Evolutionary conservation across 2,113 vertebrate genomes (phyloP), one percentile per base, ranked within the genome.

Genomic region (Pomatostomus ruficeps): DNA sequence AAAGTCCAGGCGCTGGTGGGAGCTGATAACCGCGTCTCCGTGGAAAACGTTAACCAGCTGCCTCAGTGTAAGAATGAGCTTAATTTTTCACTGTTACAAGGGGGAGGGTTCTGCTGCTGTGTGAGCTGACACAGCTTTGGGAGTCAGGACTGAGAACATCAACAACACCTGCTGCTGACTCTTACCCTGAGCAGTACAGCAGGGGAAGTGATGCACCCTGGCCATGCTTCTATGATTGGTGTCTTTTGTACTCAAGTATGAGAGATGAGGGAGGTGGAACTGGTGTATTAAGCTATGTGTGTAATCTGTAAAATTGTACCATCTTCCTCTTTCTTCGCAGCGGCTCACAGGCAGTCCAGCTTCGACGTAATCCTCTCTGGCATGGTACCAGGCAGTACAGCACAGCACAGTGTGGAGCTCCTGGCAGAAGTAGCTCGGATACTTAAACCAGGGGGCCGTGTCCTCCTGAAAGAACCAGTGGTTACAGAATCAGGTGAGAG

Each of bases 401-500:
- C 76, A 1, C 38, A 98, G 94, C 99, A 99, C 98, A 98, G 92
- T 5, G 43, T 97, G 1, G 98, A 99, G 58, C 59, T 97, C 6
- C 96, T 99, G 85, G 99, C 97, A 5, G 99, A 99, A 89, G 97
- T 99, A 38, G 99, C 98, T 90, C 98, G 98, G 66, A 97, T 99
- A 59, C 98, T 99, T 23, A 99, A 98, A 84, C 99, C 99, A 1
- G 99, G 98, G 1, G 99, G 99, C 12, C 98, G 96, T 48, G 92
- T 99, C 24, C 85, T 99, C 51, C 97, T 99, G 76, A 98, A 98
- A 38, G 99, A 99, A 79, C 98, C 97, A 0, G 97, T 99, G n/a
- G 97, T 98, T 72, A 84, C 94, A 6, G 83, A 89, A 85, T 93
- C 98, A 96, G 98, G 98, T 98, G 91, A 97, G 97, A 73, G 55